phyloP scores from a whole-genome alignment of 2,888 invertebrate genomes.

The Hofmannophila pseudospretella region DNA sequence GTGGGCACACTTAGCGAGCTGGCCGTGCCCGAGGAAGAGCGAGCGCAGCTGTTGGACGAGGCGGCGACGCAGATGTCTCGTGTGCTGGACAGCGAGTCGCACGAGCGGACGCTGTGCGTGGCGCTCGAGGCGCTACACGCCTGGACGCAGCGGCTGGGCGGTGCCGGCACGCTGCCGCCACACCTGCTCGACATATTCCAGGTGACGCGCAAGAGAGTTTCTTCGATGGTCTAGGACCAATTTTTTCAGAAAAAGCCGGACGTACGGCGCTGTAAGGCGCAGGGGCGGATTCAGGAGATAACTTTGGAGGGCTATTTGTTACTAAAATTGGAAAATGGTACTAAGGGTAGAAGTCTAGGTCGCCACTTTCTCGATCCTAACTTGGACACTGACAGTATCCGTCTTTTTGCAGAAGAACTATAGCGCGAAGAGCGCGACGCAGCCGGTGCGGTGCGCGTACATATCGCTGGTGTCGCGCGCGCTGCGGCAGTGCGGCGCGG shows the following conservation, averaged over 20 bases:
- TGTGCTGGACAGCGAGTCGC: slow-evolving; percentile 91
- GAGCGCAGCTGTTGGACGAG: slow-evolving; percentile 73
- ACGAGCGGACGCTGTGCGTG: slow-evolving; percentile 92
- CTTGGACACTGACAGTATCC: too few species aligned
- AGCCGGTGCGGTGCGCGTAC: slow-evolving; percentile 87
- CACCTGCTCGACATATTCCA: slow-evolving; percentile 31
- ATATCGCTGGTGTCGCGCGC: slow-evolving; percentile 85
- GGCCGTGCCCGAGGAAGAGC: slow-evolving; percentile 77
- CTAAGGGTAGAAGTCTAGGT: too few species aligned
- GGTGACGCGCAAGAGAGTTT: slow-evolving; percentile 25
- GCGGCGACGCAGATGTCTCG: slow-evolving; percentile 84
- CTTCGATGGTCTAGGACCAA: too few species aligned
- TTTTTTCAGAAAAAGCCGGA: too few species aligned
- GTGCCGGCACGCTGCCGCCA: slow-evolving; percentile 60
- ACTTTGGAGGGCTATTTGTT: too few species aligned
- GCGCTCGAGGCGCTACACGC: slow-evolving; percentile 88
- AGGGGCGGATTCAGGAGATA: too few species aligned
- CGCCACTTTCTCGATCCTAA: too few species aligned
- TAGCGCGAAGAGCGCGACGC: slow-evolving; percentile 86
- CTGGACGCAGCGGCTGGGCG: slow-evolving; percentile 80
- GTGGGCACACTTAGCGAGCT: slow-evolving; percentile 69
- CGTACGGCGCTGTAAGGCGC: too few species aligned
- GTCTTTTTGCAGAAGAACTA: too few species aligned
- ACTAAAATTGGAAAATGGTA: too few species aligned
- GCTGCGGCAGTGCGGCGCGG: slow-evolving; percentile 77